Evolutionary conservation across 1,140 invertebrate genomes (phyloP), one percentile per base, ranked within the genome.

Genomic region (Callitettix versicolor): DNA sequence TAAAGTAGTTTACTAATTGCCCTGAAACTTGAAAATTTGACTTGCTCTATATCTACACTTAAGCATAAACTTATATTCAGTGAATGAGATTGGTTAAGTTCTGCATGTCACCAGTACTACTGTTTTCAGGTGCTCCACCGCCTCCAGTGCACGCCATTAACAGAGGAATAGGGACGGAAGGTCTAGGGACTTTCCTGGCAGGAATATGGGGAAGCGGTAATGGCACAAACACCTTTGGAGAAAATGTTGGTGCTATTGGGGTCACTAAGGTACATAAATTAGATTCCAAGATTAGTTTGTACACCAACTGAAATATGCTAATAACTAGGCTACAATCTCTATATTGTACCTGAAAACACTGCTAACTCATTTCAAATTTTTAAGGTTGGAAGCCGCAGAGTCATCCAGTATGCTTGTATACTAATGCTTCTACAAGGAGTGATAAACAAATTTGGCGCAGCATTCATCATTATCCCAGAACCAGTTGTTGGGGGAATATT

Each of bases 211-310:
- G 89, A 2, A 85, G 76, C 65, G 86, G 84, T 3, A 91, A 91
- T 63, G 90, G 88, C 1, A 90, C 89, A 2, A 91, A 91, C 56
- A 91, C 88, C 0, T 92, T 89, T 63, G 84, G 84, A 15, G 87
- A 91, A 70, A 95, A 95, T 68, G 87, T 95, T 41, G 90, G 89
- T 3, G 88, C 88, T 11, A 91, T 95, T 56, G 88, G 88, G 44
- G 78, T 81, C 5, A 81, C 79, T 2, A 81, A 80, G 69, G 78
- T 79, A 62, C n/a, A n/a, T n/a, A n/a, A n/a, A n/a, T n/a, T n/a
- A n/a, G n/a, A n/a, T n/a, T n/a, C n/a, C n/a, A n/a, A n/a, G n/a
- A n/a, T n/a, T n/a, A n/a, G n/a, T n/a, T n/a, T n/a, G n/a, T n/a
- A n/a, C n/a, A n/a, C n/a, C n/a, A n/a, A n/a, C n/a, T n/a, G n/a